Conservation (phyloP, 1,140 invertebrate genomes). For the Chrysoperla carnea region DNA sequence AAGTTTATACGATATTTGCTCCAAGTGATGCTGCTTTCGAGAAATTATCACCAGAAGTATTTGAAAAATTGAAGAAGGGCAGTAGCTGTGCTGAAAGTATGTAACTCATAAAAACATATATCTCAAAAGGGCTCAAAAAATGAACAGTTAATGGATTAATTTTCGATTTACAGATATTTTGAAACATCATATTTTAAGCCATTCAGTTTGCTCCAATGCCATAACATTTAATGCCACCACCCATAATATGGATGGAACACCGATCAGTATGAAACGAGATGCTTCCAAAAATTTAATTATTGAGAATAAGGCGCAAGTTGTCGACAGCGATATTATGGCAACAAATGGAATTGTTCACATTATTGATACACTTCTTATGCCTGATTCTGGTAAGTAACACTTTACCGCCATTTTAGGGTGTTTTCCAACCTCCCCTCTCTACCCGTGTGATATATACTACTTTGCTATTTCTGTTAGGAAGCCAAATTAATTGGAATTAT, state of each 20-base stretch:
- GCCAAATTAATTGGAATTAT: too few relatives aligned
- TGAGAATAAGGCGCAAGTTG: conserved; percentile 25
- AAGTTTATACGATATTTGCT: conserved; percentile 41
- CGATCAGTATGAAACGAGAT: conserved; percentile 31
- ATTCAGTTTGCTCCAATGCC: conserved; percentile 42
- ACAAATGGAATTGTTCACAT: conserved; percentile 53
- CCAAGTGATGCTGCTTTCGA: conserved; percentile 45
- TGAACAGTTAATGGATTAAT: neutral
- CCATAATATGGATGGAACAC: conserved; percentile 30
- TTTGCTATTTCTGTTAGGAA: too few relatives aligned
- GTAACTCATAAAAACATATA: conserved; percentile 5
- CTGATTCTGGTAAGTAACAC: conserved; percentile 23
- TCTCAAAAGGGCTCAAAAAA: neutral
- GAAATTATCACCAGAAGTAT: conserved; percentile 24
- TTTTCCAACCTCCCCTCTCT: too few relatives aligned
- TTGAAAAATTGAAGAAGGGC: conserved; percentile 23
- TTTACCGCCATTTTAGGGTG: too few relatives aligned
- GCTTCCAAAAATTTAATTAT: conserved; percentile 25
- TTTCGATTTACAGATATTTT: conserved; percentile 33
- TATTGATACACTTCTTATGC: conserved; percentile 43
- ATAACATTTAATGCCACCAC: conserved; percentile 34
- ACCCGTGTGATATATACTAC: too few relatives aligned
- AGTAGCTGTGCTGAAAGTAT: conserved; percentile 29
- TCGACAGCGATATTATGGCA: conserved; percentile 31
- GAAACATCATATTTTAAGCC: conserved; percentile 41